Conservation (phyloP, 1,140 invertebrate species). For the Cydia amplana region DNA sequence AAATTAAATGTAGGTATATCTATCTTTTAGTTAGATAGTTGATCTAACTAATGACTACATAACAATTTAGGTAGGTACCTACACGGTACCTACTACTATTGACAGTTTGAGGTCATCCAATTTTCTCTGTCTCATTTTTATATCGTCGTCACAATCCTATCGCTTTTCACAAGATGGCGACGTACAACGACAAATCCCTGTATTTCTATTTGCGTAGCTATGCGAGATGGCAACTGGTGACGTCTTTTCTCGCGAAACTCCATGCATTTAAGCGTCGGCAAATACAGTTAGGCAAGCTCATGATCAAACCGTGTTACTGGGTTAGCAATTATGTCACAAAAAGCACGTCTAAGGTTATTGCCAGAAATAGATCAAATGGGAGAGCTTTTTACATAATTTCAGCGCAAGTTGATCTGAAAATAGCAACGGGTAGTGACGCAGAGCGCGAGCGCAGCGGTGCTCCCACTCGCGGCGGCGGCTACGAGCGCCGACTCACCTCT, state of each 20-base stretch:
- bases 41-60: not conserved
- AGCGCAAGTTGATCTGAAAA: slow-evolving; percentile 75
- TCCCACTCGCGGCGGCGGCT: slow-evolving; percentile 45
- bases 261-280: slow-evolving; percentile 41
- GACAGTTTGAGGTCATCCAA: slow-evolving; percentile 61
- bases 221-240: slow-evolving; percentile 44
- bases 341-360: slow-evolving; percentile 68
- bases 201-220: slow-evolving; percentile 78
- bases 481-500: slow-evolving; percentile 64
- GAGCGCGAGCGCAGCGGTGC: slow-evolving; percentile 49
- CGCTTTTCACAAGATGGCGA: slow-evolving; percentile 79
- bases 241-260: slow-evolving; percentile 38
- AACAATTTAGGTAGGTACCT: not conserved
- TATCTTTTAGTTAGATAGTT: not conserved
- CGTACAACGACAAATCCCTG: slow-evolving; percentile 74
- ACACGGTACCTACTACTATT: not conserved
- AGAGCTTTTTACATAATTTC: slow-evolving; percentile 79
- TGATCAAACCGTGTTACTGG: slow-evolving; percentile 37
- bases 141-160: slow-evolving; percentile 75
- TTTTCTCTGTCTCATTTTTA: slow-evolving; percentile 66
- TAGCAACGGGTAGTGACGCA: slow-evolving; percentile 68
- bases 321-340: slow-evolving; percentile 59
- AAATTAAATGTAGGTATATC: too few relatives aligned
- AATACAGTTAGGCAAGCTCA: slow-evolving; percentile 24
- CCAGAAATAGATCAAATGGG: slow-evolving; percentile 73